Evolutionary conservation across 2,113 vertebrate genomes (phyloP).

Genomic region (Athene noctua): DNA sequence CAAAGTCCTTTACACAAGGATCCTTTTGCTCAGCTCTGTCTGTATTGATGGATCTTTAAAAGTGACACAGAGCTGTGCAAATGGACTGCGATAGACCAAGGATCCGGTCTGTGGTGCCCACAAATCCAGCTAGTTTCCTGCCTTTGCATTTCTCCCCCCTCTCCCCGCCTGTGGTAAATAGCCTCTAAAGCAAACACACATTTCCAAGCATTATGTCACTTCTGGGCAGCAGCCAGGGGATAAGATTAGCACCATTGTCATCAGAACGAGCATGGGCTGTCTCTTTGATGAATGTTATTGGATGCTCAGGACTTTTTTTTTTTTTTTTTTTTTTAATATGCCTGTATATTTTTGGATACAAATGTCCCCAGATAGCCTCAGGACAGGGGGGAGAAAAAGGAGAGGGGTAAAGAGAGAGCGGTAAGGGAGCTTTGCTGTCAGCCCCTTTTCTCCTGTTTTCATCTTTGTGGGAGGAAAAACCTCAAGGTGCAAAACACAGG

Average conservation of each 20-base stretch:
- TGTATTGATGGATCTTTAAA: background rate
- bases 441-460: background rate
- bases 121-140: conserved; percentile 17
- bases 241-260: conserved; percentile 65
- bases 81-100: background rate
- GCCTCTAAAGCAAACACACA: conserved; percentile 20
- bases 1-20: background rate
- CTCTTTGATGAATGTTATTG: conserved; percentile 63
- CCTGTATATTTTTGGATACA: conserved; percentile 31
- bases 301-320: conserved; percentile 34
- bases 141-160: background rate
- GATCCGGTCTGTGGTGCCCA: background rate
- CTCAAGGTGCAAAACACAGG: background rate
- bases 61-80: background rate
- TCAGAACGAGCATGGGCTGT: conserved; percentile 44
- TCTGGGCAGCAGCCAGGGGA: conserved; percentile 55
- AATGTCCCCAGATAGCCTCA: conserved; percentile 39
- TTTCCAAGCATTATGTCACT: conserved; percentile 49
- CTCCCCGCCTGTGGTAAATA: background rate
- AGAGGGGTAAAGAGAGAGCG: background rate
- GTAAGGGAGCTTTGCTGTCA: background rate
- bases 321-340: background rate
- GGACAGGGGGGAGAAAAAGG: background rate
- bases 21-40: background rate
- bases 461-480: background rate